A percentile compares a stretch with the other conserved stretches of the same genome.
phyloP scores from a whole-genome alignment of 2,888 invertebrate species.

The Eilema griseolum region DNA sequence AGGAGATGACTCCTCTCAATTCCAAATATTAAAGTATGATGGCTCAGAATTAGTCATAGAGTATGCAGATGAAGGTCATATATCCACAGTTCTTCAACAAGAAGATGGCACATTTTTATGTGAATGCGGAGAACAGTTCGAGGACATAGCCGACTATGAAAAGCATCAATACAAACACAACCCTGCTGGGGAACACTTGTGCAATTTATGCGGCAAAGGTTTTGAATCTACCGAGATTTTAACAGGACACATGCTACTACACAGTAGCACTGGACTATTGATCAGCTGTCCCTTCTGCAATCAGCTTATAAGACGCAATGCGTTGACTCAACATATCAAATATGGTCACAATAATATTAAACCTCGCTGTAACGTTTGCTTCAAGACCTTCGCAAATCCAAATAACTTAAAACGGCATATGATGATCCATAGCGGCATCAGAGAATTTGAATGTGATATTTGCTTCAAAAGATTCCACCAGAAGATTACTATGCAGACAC shows the following conservation, averaged over 20 bases:
- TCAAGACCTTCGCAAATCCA: conserved; percentile 82
- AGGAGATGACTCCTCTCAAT: conserved; percentile 78
- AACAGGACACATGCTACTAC: conserved; percentile 80
- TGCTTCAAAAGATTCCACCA: conserved; percentile 81
- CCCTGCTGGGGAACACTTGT: conserved; percentile 73
- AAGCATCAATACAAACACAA: conserved; percentile 79
- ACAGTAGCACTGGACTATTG: conserved; percentile 67
- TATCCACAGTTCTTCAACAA: conserved; percentile 76
- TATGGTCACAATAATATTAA: conserved; percentile 79
- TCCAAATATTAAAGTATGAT: conserved; percentile 80
- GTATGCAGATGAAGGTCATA: conserved; percentile 79
- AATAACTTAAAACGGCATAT: conserved; percentile 83
- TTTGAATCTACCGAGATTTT: conserved; percentile 81
- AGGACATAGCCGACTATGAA: conserved; percentile 75
- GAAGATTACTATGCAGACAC: conserved; percentile 84
- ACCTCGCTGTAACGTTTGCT: conserved; percentile 75
- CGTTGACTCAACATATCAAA: conserved; percentile 82
- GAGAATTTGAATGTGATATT: conserved; percentile 82
- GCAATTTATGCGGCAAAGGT: conserved; percentile 80
- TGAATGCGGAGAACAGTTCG: conserved; percentile 80
- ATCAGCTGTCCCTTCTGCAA: conserved; percentile 80
- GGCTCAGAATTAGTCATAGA: conserved; percentile 81
- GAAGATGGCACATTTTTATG: conserved; percentile 79
- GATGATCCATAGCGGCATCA: conserved; percentile 80
- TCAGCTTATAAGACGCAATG: conserved; percentile 72